Percentiles rank a stretch among this genome's conserved stretches.
phyloP scores from a whole-genome alignment of 1,140 invertebrate species.

The Drosophila bifasciata region DNA sequence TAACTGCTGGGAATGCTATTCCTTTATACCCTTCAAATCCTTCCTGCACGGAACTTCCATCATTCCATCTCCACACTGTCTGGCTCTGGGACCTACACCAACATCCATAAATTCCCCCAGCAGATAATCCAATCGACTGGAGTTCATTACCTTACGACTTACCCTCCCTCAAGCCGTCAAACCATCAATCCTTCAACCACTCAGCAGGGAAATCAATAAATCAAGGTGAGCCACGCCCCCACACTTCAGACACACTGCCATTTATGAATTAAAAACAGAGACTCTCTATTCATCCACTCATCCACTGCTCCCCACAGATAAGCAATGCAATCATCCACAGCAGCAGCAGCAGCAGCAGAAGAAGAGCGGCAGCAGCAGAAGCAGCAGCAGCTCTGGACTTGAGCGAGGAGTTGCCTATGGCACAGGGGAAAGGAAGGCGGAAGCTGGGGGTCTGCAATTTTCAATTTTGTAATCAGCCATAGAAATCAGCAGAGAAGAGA shows the following conservation, averaged over 20 bases:
- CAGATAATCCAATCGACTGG: constrained; percentile 40
- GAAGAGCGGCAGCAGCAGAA: constrained; percentile 11
- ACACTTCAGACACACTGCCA: constrained; percentile 31
- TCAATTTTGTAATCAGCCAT: constrained; percentile 70
- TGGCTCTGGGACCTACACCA: too few relatives aligned
- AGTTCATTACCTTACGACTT: constrained; percentile 20
- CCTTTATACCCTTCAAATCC: too few relatives aligned
- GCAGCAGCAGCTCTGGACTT: constrained; percentile 6
- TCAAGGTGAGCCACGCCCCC: constrained; percentile 61
- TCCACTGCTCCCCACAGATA: constrained; percentile 39
- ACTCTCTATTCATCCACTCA: constrained; percentile 9
- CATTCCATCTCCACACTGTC: too few relatives aligned
- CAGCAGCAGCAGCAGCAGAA: constrained; percentile 29
- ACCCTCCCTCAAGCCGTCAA: not conserved
- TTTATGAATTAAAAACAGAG: constrained; percentile 66
- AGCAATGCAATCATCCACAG: constrained; percentile 15
- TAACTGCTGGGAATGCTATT: too few relatives aligned
- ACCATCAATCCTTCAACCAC: not conserved
- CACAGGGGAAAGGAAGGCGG: constrained; percentile 27
- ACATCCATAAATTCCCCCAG: not conserved
- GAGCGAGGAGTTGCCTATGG: not conserved
- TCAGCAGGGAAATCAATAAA: constrained; percentile 53
- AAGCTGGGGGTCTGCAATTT: constrained; percentile 70
- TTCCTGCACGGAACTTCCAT: too few relatives aligned
- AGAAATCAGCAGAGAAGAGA: too few relatives aligned